Conservation (phyloP, 2,888 invertebrate genomes). For the Tuta absoluta region DNA sequence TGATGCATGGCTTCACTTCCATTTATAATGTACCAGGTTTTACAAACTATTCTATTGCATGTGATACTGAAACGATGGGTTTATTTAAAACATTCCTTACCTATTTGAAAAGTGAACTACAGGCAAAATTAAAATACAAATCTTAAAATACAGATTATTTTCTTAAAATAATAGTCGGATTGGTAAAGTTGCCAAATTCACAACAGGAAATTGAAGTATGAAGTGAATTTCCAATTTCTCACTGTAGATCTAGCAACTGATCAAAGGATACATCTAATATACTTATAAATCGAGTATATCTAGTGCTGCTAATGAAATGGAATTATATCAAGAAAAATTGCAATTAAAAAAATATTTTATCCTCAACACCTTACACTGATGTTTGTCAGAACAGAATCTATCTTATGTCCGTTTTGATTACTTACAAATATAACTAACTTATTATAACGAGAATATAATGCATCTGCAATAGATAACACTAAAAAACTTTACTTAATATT, state of each 20-base stretch:
- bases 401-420: background rate
- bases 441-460: slow-evolving; percentile 39
- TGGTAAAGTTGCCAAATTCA: slow-evolving; percentile 23
- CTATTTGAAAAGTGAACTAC: slow-evolving; percentile 13
- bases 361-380: background rate
- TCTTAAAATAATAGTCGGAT: slow-evolving; percentile 42
- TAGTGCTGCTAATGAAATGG: slow-evolving; percentile 3
- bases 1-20: background rate
- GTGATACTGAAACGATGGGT: background rate
- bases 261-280: background rate
- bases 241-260: slow-evolving; percentile 12
- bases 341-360: slow-evolving; percentile 7
- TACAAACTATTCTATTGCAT: no score
- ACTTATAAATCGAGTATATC: background rate
- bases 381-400: slow-evolving; percentile 5
- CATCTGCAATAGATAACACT: slow-evolving; percentile 42
- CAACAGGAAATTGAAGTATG: slow-evolving; percentile 16
- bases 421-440: slow-evolving; percentile 18
- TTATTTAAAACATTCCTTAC: slow-evolving; percentile 16
- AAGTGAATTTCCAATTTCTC: slow-evolving; percentile 13
- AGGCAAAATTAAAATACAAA: slow-evolving; percentile 9
- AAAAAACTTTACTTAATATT: slow-evolving; percentile 10
- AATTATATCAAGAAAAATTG: background rate
- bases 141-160: slow-evolving; percentile 18
- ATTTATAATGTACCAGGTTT: background rate